Percentiles rank a stretch among this genome's conserved stretches.
phyloP scores from a whole-genome alignment of 2,888 invertebrate species.

The Acholoe squamosa region DNA sequence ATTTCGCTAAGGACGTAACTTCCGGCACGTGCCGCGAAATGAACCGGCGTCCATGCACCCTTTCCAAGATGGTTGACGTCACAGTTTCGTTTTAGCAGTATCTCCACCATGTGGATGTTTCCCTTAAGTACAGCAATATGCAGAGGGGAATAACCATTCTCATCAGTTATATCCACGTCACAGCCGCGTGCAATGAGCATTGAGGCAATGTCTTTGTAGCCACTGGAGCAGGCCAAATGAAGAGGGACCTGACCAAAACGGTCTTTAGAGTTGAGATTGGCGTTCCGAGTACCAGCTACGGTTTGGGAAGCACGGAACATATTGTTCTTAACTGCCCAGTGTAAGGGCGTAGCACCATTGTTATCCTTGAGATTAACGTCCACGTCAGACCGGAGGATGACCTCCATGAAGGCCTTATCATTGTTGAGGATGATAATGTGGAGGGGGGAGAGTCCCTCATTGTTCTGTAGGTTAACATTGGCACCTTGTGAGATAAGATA shows the following conservation, averaged over 20 bases:
- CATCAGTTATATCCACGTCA: slow-evolving; percentile 57
- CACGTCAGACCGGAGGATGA: slow-evolving; percentile 31
- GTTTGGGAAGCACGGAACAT: slow-evolving; percentile 54
- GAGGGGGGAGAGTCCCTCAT: slow-evolving; percentile 54
- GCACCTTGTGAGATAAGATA: slow-evolving; percentile 64
- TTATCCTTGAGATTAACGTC: slow-evolving; percentile 64
- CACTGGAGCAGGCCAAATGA: slow-evolving; percentile 71
- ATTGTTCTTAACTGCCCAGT: slow-evolving; percentile 64
- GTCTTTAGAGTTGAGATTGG: slow-evolving; percentile 64
- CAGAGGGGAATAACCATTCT: slow-evolving; percentile 64
- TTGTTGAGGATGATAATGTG: slow-evolving; percentile 66
- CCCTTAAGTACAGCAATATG: slow-evolving; percentile 62
- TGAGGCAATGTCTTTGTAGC: slow-evolving; percentile 60
- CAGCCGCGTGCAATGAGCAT: slow-evolving; percentile 52
- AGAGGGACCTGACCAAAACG: slow-evolving; percentile 61
- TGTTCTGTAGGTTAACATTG: slow-evolving; percentile 47
- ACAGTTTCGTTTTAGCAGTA: slow-evolving; percentile 54
- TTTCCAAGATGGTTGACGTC: slow-evolving; percentile 61
- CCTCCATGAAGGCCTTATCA: slow-evolving; percentile 57
- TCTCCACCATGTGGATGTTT: slow-evolving; percentile 46
- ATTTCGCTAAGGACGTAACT: slow-evolving; percentile 11
- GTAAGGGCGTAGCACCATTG: slow-evolving; percentile 64
- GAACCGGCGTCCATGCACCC: slow-evolving; percentile 63
- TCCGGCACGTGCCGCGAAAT: slow-evolving; percentile 54
- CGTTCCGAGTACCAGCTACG: not conserved